Evolutionary conservation across 2,888 invertebrate genomes (phyloP), one percentile per base, ranked within the genome.

Genomic region (Agrilus cyanescens): DNA sequence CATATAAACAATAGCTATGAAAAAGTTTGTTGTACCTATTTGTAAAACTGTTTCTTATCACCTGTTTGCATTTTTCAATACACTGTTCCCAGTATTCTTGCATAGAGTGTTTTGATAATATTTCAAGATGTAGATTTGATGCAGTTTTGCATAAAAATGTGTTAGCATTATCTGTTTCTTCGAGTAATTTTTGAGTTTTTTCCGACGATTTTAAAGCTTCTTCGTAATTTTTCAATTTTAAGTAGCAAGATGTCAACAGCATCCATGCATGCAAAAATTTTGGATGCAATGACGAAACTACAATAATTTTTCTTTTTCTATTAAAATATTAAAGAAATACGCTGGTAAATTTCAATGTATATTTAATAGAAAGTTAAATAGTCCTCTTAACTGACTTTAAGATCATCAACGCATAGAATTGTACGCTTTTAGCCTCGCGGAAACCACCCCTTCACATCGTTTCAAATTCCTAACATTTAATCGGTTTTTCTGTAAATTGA

Each of bases 181-280:
- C 52, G 14, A 65, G 46, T 13, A 68, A 51, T 51, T 66, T 62
- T 15, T 64, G 51, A 14, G 68, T 66, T 50, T 63, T 58, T 30
- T 47, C 49, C n/a, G 64, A 61, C 38, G 67, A 61, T 37, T 57
- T 56, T 43, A 67, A 62, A 1, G 74, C 74, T 48, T 75, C 67
- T 31, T 66, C 60, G 59, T 68, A 72, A 35, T 75, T 71, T 41
- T 73, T 67, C 31, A 79, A 58, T 47, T 62, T 63, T 40, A 68
- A 54, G 53, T 72, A 68, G 33, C 71, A 63, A 38, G 66, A 62
- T 4, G 69, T 66, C 32, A 77, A 58, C 32, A 75, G 56, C 34
- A 73, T 55, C 61, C 73, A 68, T 0, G 72, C 71, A 40, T 70
- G 62, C 10, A 67, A 52, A 33, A 70, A 65, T 14, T 65, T 64